Percentiles rank a stretch among this genome's conserved stretches.
phyloP scores from a whole-genome alignment of 2,797 vertebrate genomes.

The Myotis findleyi region DNA sequence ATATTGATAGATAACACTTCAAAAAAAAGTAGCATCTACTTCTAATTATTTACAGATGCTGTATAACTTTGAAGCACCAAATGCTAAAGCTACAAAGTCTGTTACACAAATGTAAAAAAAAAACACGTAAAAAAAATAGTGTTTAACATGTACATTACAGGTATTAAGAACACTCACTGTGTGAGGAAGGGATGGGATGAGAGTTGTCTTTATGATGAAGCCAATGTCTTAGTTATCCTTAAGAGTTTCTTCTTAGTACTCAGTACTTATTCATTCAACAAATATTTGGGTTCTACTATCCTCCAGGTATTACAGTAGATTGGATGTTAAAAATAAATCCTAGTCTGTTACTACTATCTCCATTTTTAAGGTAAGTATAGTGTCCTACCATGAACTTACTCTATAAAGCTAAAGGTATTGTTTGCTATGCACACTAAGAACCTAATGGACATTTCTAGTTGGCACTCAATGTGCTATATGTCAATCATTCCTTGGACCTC shows the following conservation, averaged over 20 bases:
- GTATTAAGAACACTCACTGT: not conserved
- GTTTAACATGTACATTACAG: not conserved
- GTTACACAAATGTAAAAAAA: not conserved
- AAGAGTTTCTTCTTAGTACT: not conserved
- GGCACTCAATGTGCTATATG: not conserved
- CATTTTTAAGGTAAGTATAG: not conserved
- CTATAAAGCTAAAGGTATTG: not conserved
- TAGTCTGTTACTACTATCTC: not conserved
- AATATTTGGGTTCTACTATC: not conserved
- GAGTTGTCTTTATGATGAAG: not conserved
- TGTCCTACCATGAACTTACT: not conserved
- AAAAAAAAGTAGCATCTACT: not conserved
- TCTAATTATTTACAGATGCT: not conserved
- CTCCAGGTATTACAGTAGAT: not conserved
- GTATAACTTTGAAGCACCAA: not conserved
- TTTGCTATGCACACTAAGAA: not conserved
- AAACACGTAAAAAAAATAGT: not conserved
- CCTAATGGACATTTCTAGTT: not conserved
- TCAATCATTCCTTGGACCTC: constrained; percentile 3
- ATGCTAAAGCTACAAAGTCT: not conserved
- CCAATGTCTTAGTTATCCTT: not conserved
- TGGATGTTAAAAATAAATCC: not conserved
- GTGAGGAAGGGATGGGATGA: not conserved
- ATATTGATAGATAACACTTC: not conserved
- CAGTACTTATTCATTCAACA: not conserved